Percentiles rank a stretch among this genome's conserved stretches.
These are phyloP conservation scores for Intellagama lesueurii DNA, from an alignment of 2,797 vertebrate species.

Conservation along the genomic window DNA sequence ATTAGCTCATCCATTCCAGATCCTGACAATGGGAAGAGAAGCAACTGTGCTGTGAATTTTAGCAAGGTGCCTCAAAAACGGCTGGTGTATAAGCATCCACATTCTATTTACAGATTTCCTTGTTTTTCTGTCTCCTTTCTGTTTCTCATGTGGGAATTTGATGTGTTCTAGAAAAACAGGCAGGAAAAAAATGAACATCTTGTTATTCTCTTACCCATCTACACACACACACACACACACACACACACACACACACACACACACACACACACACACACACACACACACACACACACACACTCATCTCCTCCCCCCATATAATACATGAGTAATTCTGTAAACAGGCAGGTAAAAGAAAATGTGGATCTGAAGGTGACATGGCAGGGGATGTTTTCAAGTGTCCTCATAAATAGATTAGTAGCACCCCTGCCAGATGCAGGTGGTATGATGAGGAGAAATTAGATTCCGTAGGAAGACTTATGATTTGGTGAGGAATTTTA, in stretches of 20 bases:
- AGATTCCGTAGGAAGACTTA: slow-evolving; percentile 63
- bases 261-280: not conserved
- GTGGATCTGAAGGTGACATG: slow-evolving; percentile 20
- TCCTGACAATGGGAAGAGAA: not conserved
- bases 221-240: too few species aligned
- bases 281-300: too few species aligned
- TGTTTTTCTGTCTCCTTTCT: not conserved
- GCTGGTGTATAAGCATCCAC: not conserved
- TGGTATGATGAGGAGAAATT: slow-evolving; percentile 55
- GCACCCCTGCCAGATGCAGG: slow-evolving; percentile 41
- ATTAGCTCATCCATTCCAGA: slow-evolving; percentile 1
- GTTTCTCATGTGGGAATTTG: slow-evolving; percentile 19
- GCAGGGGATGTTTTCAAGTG: slow-evolving; percentile 1
- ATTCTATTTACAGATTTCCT: not conserved
- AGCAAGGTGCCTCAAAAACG: slow-evolving; percentile 10
- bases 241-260: too few species aligned
- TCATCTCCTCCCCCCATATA: not conserved
- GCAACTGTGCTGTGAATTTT: not conserved
- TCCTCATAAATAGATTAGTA: slow-evolving; percentile 35
- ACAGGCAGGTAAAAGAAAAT: not conserved
- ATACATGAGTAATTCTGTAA: not conserved
- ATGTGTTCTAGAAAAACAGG: not conserved
- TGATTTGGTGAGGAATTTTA: slow-evolving; percentile 47
- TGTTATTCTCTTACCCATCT: not conserved
- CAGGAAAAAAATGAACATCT: not conserved